phyloP scores from a whole-genome alignment of 2,888 invertebrate species.

The Rhagonycha lutea region DNA sequence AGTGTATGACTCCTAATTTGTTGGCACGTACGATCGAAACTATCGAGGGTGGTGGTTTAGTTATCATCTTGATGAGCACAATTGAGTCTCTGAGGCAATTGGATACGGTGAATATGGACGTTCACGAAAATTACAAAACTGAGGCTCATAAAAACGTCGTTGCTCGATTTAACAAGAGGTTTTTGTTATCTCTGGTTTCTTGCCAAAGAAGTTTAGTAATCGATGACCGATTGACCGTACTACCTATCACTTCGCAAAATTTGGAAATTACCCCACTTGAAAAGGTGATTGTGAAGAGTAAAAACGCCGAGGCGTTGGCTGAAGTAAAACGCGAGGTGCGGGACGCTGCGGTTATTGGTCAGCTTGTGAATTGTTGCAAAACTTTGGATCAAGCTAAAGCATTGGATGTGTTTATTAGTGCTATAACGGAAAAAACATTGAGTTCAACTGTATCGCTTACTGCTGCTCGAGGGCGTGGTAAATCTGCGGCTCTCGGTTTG shows the following conservation, averaged over 20 bases:
- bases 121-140: constrained; percentile 92
- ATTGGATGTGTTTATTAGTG: constrained; percentile 90
- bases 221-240: constrained; percentile 88
- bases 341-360: constrained; percentile 91
- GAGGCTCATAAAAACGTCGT: constrained; percentile 92
- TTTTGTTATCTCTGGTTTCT: constrained; percentile 88
- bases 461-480: constrained; percentile 95
- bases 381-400: constrained; percentile 95
- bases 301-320: constrained; percentile 66
- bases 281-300: constrained; percentile 55
- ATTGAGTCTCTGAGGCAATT: constrained; percentile 90
- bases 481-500: constrained; percentile 95
- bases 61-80: constrained; percentile 86
- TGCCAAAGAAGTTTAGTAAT: constrained; percentile 88
- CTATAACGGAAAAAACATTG: constrained; percentile 87
- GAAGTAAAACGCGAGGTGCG: constrained; percentile 80
- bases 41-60: constrained; percentile 82
- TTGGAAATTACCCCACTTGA: constrained; percentile 78
- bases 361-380: constrained; percentile 84
- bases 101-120: constrained; percentile 97
- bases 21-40: constrained; percentile 96
- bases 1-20: constrained; percentile 95
- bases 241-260: constrained; percentile 90
- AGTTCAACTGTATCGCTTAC: constrained; percentile 93
- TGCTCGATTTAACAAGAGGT: constrained; percentile 95